Percentiles rank a stretch among this genome's conserved stretches.
Evolutionary conservation across 37 sponge, comb jelly and placozoan genomes (phyloP).

Genomic region (Diacarnus erythraeanus): DNA sequence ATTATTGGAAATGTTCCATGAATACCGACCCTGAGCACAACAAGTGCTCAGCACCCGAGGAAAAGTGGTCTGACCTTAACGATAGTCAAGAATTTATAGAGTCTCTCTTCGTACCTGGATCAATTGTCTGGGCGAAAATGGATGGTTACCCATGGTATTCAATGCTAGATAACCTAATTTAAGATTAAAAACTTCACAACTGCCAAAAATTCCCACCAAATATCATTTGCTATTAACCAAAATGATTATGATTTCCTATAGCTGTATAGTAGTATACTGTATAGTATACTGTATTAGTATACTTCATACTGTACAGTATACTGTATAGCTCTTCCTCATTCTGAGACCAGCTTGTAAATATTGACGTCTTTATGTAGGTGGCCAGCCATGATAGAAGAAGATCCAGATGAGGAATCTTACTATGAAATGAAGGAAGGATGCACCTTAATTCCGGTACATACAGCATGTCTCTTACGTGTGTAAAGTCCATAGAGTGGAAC

Average conservation of each 20-base stretch:
- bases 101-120: conserved; percentile 56
- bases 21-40: conserved; percentile 45
- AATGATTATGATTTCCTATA: not conserved
- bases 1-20: conserved; percentile 69
- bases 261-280: not conserved
- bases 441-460: conserved; percentile 28
- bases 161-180: not conserved
- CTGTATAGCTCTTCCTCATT: not conserved
- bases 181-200: not conserved
- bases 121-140: conserved; percentile 76
- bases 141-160: conserved; percentile 71
- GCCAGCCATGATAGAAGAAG: conserved; percentile 82
- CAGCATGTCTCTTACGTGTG: not conserved
- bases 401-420: conserved; percentile 56
- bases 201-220: not conserved
- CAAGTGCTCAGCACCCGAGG: conserved; percentile 47
- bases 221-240: too few species aligned
- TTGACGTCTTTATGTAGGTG: conserved; percentile 47
- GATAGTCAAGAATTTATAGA: conserved; percentile 71
- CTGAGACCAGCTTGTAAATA: not conserved
- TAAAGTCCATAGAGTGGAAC: not conserved
- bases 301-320: not conserved
- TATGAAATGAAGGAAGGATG: conserved; percentile 33
- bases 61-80: conserved; percentile 40
- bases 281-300: not conserved